A percentile compares a stretch with the other conserved stretches of the same genome.
phyloP scores from a whole-genome alignment of 2,888 invertebrate genomes.

The Sesia apiformis region DNA sequence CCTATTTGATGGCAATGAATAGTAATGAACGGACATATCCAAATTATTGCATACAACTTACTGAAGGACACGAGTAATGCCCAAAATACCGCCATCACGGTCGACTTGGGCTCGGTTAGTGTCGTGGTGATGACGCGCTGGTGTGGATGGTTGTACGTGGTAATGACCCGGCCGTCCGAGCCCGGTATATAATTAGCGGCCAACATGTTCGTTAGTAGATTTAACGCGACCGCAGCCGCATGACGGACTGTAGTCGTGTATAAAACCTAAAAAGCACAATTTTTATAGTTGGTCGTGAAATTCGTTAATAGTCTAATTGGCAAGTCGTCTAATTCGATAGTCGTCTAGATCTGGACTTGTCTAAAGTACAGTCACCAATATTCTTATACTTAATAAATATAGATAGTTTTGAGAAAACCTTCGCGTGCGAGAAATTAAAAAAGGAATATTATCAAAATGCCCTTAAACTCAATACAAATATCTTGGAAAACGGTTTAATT shows the following conservation, averaged over 20 bases:
- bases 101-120: conserved; percentile 16
- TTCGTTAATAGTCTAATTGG: too few relatives aligned
- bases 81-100: conserved; percentile 14
- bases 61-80: conserved; percentile 17
- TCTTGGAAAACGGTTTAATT: too few relatives aligned
- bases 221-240: conserved; percentile 68
- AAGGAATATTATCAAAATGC: too few relatives aligned
- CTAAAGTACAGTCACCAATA: too few relatives aligned
- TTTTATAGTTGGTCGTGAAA: too few relatives aligned
- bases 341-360: not conserved
- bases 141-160: conserved; percentile 26
- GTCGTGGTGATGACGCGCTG: not conserved
- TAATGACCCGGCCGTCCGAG: conserved; percentile 18
- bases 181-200: conserved; percentile 16
- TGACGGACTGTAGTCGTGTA: conserved; percentile 70
- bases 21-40: too few relatives aligned
- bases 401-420: too few relatives aligned
- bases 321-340: too few relatives aligned
- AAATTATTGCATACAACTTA: conserved; percentile 14
- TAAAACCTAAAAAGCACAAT: conserved; percentile 26
- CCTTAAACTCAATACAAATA: too few relatives aligned
- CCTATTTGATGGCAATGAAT: too few relatives aligned
- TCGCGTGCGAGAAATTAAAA: too few relatives aligned
- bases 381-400: too few relatives aligned
- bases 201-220: conserved; percentile 59